Evolutionary conservation across 2,113 vertebrate genomes (phyloP).

Genomic region (Ptilonorhynchus violaceus): DNA sequence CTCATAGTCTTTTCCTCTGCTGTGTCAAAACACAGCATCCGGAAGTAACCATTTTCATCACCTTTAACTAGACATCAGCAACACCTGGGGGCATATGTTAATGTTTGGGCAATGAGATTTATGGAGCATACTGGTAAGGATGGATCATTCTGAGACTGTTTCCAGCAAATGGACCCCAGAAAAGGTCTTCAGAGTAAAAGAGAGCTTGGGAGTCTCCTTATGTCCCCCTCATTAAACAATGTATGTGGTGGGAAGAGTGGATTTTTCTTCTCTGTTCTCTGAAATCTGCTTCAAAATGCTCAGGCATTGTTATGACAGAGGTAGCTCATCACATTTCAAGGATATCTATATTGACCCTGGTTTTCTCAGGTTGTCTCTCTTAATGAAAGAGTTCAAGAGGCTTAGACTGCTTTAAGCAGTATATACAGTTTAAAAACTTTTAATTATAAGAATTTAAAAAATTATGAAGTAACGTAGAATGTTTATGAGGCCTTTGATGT

Average conservation of each 20-base stretch:
- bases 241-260: neutral
- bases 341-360: neutral
- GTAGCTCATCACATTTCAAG: neutral
- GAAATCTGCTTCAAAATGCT: neutral
- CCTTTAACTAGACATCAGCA: neutral
- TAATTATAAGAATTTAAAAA: neutral
- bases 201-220: neutral
- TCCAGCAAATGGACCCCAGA: neutral
- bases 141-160: neutral
- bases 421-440: neutral
- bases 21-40: neutral
- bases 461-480: neutral
- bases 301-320: neutral
- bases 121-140: neutral
- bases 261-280: neutral
- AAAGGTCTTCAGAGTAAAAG: neutral
- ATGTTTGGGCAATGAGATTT: neutral
- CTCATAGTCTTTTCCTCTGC: neutral
- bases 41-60: neutral
- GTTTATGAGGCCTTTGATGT: neutral
- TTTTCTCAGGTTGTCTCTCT: neutral
- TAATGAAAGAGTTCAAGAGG: neutral
- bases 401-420: neutral
- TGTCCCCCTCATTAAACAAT: neutral
- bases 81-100: accelerated